Evolutionary conservation across 2,113 vertebrate genomes (phyloP), one percentile per base, ranked within the genome.

Genomic region (Capricornis sumatraensis): DNA sequence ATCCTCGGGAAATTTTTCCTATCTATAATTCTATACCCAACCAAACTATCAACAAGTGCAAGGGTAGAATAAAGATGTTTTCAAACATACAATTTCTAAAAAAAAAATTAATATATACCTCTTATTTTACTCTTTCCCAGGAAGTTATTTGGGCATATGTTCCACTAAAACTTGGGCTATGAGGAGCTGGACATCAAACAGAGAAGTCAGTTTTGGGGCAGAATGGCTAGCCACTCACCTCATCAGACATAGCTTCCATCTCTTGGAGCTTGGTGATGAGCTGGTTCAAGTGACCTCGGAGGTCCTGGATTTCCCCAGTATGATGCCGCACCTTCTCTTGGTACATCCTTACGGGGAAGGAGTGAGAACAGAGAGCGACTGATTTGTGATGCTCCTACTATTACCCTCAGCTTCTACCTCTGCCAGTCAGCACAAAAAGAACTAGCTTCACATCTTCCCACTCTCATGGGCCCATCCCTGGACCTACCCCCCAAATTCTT

Each of bases 261-360:
- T 97, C 60, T 81, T 97, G 97, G 91, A 98, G 95, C 87, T 87
- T 98, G 64, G 96, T 89, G 27, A 96, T 74, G 87, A 98, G 97
- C 92, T 64, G 94, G 87, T 97, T 97, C 85, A 98, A 88, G 74
- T 60, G 96, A n/a, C 95, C 95, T 62, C 98, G 83, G 47, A 98
- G 98, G 89, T 97, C 97, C 89, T 98, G 96, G 95, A 98, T 98
- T 94, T 98, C 98, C 47, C 97, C 97, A 50, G 93, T 71, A 52
- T 98, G 98, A 84, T 95, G 91, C 47, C 83, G 87, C 14, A 98
- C 97, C 87, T 97, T 98, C 85, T 98, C 98, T 92, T 98, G 98
- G 81, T 97, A 98, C 87, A 97, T 43, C 60, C 98, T 98, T 96
- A 45, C 5, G 30, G 84, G 57, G 45, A 83, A 97, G 58, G 82